Evolutionary conservation across 2,888 invertebrate genomes (phyloP).

Genomic region (Baccha elongata): DNA sequence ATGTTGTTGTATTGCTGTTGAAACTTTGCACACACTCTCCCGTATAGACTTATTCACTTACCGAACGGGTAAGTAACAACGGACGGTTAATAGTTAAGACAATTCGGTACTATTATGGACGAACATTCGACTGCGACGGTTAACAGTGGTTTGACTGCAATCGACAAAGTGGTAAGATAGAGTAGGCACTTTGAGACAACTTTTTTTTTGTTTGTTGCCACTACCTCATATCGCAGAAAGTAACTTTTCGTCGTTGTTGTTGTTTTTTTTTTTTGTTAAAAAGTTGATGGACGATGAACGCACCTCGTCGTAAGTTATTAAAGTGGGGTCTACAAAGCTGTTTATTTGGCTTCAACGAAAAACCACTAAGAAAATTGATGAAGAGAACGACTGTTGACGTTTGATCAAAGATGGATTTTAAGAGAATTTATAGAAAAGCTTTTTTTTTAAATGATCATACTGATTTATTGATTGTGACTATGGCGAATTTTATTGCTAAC

Average conservation of each 20-base stretch:
- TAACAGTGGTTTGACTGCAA: conserved; percentile 61
- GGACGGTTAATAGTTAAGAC: conserved; percentile 20
- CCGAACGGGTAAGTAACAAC: conserved; percentile 22
- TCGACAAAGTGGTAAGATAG: conserved; percentile 48
- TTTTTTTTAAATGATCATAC: background rate
- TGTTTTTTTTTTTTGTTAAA: conserved; percentile 43
- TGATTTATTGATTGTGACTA: background rate
- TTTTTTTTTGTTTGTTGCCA: conserved; percentile 58
- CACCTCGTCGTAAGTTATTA: conserved; percentile 39
- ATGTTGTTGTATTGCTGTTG: background rate
- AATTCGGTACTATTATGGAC: conserved; percentile 46
- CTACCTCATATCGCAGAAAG: conserved; percentile 53
- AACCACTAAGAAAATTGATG: conserved; percentile 16
- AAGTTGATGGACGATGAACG: conserved; percentile 36
- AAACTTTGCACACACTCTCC: conserved; percentile 17
- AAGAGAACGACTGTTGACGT: conserved; percentile 35
- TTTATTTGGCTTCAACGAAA: conserved; percentile 26
- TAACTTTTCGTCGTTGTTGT: conserved; percentile 19
- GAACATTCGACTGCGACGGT: conserved; percentile 67
- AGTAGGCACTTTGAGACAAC: conserved; percentile 62
- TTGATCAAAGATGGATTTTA: background rate
- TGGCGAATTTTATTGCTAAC: background rate
- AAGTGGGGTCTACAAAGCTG: conserved; percentile 58
- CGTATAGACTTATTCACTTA: conserved; percentile 1
- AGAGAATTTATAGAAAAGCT: conserved; percentile 5